Evolutionary conservation across 2,113 vertebrate genomes (phyloP).

Genomic region (Pollachius pollachius): DNA sequence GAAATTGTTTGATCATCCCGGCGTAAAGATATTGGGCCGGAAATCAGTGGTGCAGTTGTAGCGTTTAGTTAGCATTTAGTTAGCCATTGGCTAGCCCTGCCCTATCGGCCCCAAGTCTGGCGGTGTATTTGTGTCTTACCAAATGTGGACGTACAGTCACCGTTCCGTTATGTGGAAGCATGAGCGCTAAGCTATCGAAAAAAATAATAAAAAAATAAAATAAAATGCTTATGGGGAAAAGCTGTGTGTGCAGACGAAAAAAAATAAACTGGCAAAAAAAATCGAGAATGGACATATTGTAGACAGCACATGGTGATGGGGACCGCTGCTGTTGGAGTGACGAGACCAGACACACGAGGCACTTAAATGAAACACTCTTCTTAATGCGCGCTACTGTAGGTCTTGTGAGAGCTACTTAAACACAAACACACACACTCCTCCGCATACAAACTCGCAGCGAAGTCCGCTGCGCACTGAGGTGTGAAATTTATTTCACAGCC

Average conservation of each 20-base stretch:
- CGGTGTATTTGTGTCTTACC: too few relatives aligned
- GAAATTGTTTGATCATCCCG: too few relatives aligned
- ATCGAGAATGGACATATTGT: neutral
- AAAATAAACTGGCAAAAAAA: neutral
- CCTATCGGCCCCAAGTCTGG: too few relatives aligned
- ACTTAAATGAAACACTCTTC: neutral
- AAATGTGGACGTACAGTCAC: too few relatives aligned
- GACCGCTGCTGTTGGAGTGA: too few relatives aligned
- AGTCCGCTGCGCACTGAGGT: slow-evolving; percentile 49
- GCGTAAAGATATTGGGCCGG: too few relatives aligned
- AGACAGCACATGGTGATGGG: neutral
- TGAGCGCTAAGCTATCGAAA: too few relatives aligned
- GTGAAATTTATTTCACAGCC: slow-evolving; percentile 71
- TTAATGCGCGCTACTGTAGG: neutral
- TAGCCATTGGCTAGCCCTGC: too few relatives aligned
- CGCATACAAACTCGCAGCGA: slow-evolving; percentile 36
- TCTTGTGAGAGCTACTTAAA: neutral
- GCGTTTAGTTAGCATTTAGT: too few relatives aligned
- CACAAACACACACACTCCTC: slow-evolving; percentile 18
- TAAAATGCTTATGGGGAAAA: neutral
- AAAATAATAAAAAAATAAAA: too few relatives aligned
- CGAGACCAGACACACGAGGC: neutral
- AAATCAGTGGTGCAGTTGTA: too few relatives aligned
- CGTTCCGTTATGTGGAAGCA: too few relatives aligned
- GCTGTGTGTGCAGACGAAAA: neutral